Evolutionary conservation across 2,888 invertebrate species (phyloP).

Genomic region (Noctua pronuba): DNA sequence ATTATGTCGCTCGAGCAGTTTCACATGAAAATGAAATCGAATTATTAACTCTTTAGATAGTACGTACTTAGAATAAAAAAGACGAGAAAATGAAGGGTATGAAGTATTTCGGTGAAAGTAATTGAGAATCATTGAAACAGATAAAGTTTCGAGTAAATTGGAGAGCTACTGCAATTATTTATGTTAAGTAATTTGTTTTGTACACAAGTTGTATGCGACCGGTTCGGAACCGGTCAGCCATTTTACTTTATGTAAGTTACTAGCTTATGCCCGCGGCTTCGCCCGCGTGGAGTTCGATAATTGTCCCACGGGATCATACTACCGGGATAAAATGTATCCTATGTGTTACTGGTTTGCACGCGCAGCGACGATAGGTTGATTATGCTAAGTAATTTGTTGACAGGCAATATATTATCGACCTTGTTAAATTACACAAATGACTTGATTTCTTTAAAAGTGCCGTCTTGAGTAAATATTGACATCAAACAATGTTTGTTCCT

Average conservation of each 20-base stretch:
- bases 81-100: not conserved
- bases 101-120: not conserved
- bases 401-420: not conserved
- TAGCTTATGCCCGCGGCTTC: too few species aligned
- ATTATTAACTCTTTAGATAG: conserved; percentile 40
- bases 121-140: not conserved
- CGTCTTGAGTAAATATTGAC: conserved; percentile 30
- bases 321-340: too few species aligned
- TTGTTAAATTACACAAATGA: not conserved
- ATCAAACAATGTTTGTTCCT: conserved; percentile 22
- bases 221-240: not conserved
- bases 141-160: not conserved
- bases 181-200: not conserved
- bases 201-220: not conserved
- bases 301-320: too few species aligned
- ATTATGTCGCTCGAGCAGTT: conserved; percentile 35
- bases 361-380: not conserved
- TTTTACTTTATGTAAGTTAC: not conserved
- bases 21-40: conserved; percentile 43
- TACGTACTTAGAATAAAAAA: conserved; percentile 17
- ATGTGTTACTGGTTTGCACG: too few species aligned
- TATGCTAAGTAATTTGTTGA: not conserved
- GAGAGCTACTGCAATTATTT: not conserved
- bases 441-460: not conserved
- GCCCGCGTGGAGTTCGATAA: too few species aligned